A percentile compares a stretch with the other conserved stretches of the same genome.
These are phyloP conservation scores for Botia almorhae DNA, from an alignment of 2,797 vertebrate species.

Conservation along the genomic window DNA sequence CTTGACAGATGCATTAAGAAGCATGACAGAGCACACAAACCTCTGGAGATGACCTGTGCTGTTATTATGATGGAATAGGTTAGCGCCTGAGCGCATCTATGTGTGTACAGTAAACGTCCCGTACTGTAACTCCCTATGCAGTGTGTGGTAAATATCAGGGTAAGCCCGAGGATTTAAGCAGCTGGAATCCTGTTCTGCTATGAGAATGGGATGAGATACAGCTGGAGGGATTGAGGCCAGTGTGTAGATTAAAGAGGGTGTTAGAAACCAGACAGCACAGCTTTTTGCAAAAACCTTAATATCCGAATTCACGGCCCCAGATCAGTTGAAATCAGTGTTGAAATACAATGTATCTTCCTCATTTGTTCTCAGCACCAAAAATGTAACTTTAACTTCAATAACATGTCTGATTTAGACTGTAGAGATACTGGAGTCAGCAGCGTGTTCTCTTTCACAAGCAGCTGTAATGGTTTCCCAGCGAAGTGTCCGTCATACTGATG, in stretches of 20 bases:
- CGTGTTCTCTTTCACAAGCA: not conserved
- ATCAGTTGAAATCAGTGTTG: not conserved
- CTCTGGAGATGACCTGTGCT: not conserved
- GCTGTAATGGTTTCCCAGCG: slow-evolving; percentile 6
- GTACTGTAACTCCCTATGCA: slow-evolving; percentile 42
- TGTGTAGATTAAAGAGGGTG: slow-evolving; percentile 56
- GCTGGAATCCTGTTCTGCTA: slow-evolving; percentile 57
- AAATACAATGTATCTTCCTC: not conserved
- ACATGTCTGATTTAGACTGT: not conserved
- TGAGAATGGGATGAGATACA: slow-evolving; percentile 56
- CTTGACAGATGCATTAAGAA: slow-evolving; percentile 8
- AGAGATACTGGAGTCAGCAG: not conserved
- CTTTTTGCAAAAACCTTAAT: slow-evolving; percentile 3
- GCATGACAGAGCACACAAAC: not conserved
- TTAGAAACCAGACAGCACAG: slow-evolving; percentile 57
- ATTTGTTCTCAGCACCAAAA: not conserved
- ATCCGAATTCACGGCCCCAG: not conserved
- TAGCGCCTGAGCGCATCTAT: not conserved
- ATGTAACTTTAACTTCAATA: not conserved
- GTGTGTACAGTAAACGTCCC: slow-evolving; percentile 61
- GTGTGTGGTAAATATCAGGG: slow-evolving; percentile 54
- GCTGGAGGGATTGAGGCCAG: slow-evolving; percentile 67
- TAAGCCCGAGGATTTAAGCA: slow-evolving; percentile 69
- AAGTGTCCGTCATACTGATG: not conserved
- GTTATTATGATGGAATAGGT: slow-evolving; percentile 4